Conservation (phyloP, 2,113 vertebrate genomes). For the Triplophysa dalaica region DNA sequence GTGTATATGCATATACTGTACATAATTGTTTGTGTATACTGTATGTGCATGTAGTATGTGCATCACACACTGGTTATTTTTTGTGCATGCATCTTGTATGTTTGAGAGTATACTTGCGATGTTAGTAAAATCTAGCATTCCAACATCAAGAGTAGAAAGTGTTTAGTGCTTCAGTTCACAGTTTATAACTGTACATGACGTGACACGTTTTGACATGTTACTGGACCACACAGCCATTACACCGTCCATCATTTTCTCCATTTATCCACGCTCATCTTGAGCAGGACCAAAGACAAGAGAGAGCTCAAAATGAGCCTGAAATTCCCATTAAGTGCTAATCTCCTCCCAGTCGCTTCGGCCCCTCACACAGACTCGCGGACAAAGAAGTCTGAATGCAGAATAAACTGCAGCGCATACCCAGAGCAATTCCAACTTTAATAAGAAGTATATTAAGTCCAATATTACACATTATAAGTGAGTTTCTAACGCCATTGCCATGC, state of each 20-base stretch:
- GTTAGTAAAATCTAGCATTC: neutral
- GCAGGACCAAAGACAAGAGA: constrained; percentile 54
- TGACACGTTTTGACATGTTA: too few relatives aligned
- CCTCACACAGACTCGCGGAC: constrained; percentile 44
- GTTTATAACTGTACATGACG: neutral
- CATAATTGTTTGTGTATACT: too few relatives aligned
- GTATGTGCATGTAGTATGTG: too few relatives aligned
- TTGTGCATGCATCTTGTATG: neutral
- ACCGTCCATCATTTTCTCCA: constrained; percentile 38
- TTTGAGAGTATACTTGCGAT: neutral
- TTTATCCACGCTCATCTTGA: constrained; percentile 47
- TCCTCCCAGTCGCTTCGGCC: constrained; percentile 24
- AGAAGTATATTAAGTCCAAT: constrained; percentile 62
- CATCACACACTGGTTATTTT: too few relatives aligned
- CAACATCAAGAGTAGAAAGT: neutral
- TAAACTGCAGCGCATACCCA: constrained; percentile 51
- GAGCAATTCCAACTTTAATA: constrained; percentile 64
- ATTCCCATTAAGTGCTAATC: constrained; percentile 63
- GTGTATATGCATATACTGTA: too few relatives aligned
- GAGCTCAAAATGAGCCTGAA: constrained; percentile 55
- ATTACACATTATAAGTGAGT: constrained; percentile 56
- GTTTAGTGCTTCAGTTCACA: neutral
- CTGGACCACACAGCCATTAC: constrained; percentile 34
- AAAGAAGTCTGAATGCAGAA: constrained; percentile 51
- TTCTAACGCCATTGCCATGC: constrained; percentile 49